Percentiles rank a stretch among this genome's conserved stretches.
Conservation (phyloP, 2,113 vertebrate species). For the Melanotaenia duboulayi region DNA sequence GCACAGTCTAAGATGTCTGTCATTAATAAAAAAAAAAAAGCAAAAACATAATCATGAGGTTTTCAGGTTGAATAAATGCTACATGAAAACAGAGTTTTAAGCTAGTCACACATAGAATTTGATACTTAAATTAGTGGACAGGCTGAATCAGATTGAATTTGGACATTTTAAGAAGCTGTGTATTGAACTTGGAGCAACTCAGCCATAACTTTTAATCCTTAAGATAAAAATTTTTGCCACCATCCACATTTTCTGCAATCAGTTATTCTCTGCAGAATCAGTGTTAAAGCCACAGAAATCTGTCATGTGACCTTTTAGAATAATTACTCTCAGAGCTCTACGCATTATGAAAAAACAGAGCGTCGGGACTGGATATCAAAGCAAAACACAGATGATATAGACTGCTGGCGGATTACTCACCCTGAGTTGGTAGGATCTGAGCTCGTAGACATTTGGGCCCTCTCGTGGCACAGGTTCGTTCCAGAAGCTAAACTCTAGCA, state of each 20-base stretch:
- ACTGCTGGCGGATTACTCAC: conserved; percentile 76
- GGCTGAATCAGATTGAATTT: background rate
- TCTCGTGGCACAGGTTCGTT: conserved; percentile 90
- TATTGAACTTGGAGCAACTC: background rate
- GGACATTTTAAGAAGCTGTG: background rate
- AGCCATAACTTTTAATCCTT: background rate
- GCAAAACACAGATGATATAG: background rate
- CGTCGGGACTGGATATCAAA: too few species aligned
- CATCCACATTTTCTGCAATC: background rate
- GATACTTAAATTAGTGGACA: background rate
- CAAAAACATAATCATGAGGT: background rate
- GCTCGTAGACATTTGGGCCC: conserved; percentile 95
- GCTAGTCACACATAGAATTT: background rate
- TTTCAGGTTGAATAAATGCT: background rate
- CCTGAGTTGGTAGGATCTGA: conserved; percentile 93
- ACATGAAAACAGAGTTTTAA: too few species aligned
- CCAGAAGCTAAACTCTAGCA: conserved; percentile 98
- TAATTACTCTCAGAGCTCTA: background rate
- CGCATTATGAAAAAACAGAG: background rate
- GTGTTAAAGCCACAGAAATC: background rate
- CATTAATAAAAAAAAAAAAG: background rate
- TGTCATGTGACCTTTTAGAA: background rate
- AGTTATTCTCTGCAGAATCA: background rate
- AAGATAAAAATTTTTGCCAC: background rate
- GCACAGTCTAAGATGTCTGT: background rate